Evolutionary conservation across 2,797 vertebrate genomes (phyloP), one percentile per base, ranked within the genome.

Genomic region (Alosa sapidissima): DNA sequence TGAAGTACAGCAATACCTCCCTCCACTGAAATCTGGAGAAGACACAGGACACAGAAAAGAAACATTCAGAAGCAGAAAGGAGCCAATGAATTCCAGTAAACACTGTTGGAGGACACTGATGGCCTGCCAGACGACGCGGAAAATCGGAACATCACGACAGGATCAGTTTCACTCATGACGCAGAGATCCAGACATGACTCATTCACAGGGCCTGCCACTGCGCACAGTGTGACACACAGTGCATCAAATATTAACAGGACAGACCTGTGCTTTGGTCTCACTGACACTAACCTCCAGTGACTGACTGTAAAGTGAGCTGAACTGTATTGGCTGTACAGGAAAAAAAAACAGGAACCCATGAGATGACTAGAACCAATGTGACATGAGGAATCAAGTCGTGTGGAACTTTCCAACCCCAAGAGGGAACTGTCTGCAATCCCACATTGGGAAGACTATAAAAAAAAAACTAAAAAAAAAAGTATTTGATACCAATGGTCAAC

Each of bases 171-270:
- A 83, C 48, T 81, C 13, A 78, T 91, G 92, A 93, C 78, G 85
- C 87, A 84, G 7, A 85, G 48, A 55, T 72, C 51, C 85, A 84
- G 84, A 36, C 72, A 90, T 91, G 84, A 91, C 87, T 90, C 86
- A 89, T 87, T 90, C 81, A 87, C 84, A 60, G 45, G 81, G 82
- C 87, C 85, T 62, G 16, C 5, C 36, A 33, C 55, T 3, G 54
- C 41, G 82, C 82, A 84, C 19, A 52, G 48, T 1, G 3, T 8
- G 1, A 47, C 24, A 78, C 72, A 47, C 9, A 47, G 45, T n/a
- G 33, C 83, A 90, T 92, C 89, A 93, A 94, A 93, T 92, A 94
- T 94, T 94, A 81, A 41, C 78, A 85, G 81, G 87, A 86, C 81
- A 82, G 89, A 51, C 83, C 87, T 62, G 60, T 81, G 81, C 41